These are phyloP conservation scores for Coenonympha arcania DNA, from an alignment of 2,888 invertebrate species.

Conservation along the genomic window DNA sequence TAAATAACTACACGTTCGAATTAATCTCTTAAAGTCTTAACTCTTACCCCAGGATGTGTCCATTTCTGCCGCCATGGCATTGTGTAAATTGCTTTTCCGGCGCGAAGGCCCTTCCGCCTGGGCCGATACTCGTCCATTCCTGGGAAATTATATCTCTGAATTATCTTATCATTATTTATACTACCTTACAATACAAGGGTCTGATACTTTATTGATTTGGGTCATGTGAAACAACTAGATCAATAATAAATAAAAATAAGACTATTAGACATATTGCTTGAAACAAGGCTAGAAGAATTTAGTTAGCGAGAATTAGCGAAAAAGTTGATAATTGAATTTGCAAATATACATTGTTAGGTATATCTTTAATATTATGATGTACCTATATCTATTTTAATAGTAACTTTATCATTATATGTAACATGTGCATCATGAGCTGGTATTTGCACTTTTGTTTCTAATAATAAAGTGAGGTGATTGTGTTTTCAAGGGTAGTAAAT, in stretches of 20 bases:
- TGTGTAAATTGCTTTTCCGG: slow-evolving; percentile 81
- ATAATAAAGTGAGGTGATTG: slow-evolving; percentile 16
- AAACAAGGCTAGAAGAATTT: no score
- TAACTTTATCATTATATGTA: neutral
- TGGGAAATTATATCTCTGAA: slow-evolving; percentile 28
- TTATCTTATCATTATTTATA: neutral
- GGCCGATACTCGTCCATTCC: slow-evolving; percentile 67
- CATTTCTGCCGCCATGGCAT: slow-evolving; percentile 70
- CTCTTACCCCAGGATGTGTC: slow-evolving; percentile 62
- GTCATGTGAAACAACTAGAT: no score
- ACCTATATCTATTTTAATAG: neutral
- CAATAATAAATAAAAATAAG: no score
- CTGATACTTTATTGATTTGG: neutral
- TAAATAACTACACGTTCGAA: neutral
- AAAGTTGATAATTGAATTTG: no score
- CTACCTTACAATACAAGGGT: no score
- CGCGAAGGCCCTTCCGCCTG: slow-evolving; percentile 80
- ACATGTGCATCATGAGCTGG: neutral
- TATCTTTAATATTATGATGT: neutral
- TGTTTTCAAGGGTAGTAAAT: slow-evolving; percentile 33
- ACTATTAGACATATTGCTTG: no score
- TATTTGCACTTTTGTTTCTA: slow-evolving; percentile 5
- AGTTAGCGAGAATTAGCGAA: no score
- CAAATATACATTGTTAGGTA: no score
- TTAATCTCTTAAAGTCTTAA: neutral